Conservation (phyloP, 2,113 vertebrate genomes). For the Daboia siamensis region DNA sequence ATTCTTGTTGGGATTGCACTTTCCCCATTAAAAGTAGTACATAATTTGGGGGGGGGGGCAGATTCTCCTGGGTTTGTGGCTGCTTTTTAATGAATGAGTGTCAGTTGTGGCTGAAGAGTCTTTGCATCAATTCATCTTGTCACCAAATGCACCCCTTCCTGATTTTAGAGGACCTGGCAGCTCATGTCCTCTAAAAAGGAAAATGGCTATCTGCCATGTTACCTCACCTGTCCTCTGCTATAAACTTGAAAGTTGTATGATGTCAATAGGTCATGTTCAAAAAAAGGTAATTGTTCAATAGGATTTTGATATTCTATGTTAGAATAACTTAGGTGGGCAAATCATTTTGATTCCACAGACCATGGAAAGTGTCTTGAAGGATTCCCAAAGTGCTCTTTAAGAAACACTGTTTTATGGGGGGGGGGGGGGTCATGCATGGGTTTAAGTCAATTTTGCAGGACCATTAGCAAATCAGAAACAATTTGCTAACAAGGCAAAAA, state of each 20-base stretch:
- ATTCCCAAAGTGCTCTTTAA: not conserved
- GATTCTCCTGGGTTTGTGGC: not conserved
- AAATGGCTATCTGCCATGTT: not conserved
- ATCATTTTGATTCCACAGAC: not conserved
- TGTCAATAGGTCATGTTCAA: not conserved
- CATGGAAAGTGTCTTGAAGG: not conserved
- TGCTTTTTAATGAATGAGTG: not conserved
- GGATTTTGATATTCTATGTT: not conserved
- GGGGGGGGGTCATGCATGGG: not conserved
- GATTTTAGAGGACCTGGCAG: not conserved
- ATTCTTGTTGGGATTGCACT: not conserved
- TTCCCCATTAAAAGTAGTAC: not conserved
- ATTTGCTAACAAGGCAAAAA: not conserved
- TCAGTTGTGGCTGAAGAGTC: not conserved
- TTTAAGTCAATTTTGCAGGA: not conserved
- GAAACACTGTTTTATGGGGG: not conserved
- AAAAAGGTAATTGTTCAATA: not conserved
- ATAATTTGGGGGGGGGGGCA: not conserved
- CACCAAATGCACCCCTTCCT: not conserved
- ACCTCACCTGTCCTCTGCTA: not conserved
- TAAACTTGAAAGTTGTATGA: not conserved
- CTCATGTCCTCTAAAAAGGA: not conserved
- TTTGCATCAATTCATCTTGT: not conserved
- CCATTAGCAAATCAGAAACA: not conserved
- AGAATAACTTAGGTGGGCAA: not conserved